Base-by-base conservation (phyloP, 2,113 vertebrate genomes). In the Lates calcarifer region DNA sequence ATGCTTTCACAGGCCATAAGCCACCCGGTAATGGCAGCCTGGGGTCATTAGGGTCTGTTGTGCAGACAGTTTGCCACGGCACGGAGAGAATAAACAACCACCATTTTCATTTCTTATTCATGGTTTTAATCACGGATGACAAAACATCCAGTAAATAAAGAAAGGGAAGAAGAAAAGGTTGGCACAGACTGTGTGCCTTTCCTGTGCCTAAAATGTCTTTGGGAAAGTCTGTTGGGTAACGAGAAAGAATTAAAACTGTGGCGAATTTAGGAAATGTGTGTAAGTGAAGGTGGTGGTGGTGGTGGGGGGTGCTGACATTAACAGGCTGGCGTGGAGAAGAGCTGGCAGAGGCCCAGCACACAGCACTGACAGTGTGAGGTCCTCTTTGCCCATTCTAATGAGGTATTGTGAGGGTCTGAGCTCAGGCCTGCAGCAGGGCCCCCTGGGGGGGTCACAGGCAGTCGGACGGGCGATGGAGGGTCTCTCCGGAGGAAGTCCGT, bases 81-180 rank as follows among this genome's bases (percentile, higher is more conserved):
- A 61, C 29, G 12, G 57, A 82, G 76, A 80, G 75, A 81, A 76
- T 79, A 89, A 86, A 89, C 79, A 88, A 81, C 70, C 41, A 18
- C 78, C 41, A 76, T 86, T 82, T 90, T 89, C 47, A 92, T 87
- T 88, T 92, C 78, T 92, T 91, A 93, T 92, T 92, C 81, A 92
- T 86, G 78, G 55, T 69, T 86, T 93, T 91, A 84, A 93, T 91
- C 83, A 90, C 65, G 68, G 79, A 79, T 91, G 85, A 91, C 70
- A 90, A 92, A 92, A 86, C 76, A 60, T 70, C 63, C 66, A 82
- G 87, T 63, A 89, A 82, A 75, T 6, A 1, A 85, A 87, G 77
- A 70, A 81, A 74, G 49, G 35, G 22, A 53, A 20, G n/a, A 1
- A 29, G 24, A 72, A 20, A 41, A 35, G 74, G 74, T 87, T 91